Conservation (phyloP, 2,888 invertebrate genomes). For the Cetonia aurata region DNA sequence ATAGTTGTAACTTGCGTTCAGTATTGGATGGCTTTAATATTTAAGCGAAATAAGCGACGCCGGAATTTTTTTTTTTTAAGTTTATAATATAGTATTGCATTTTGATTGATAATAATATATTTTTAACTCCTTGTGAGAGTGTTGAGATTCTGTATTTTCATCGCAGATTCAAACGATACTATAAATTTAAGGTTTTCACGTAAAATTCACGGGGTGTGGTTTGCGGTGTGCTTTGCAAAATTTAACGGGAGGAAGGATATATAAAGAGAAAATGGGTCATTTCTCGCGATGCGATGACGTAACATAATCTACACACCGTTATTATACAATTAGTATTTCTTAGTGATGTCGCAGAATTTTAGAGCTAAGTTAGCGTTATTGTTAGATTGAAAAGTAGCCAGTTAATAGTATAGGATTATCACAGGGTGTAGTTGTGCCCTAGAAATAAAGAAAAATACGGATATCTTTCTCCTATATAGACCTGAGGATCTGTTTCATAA, state of each 20-base stretch:
- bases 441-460: conserved; percentile 55
- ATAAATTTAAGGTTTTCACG: conserved; percentile 1
- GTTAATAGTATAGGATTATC: conserved; percentile 65
- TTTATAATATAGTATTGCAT: conserved; percentile 59
- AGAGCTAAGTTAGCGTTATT: conserved; percentile 51
- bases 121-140: conserved; percentile 31
- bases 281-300: conserved; percentile 45
- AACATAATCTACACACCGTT: conserved; percentile 52
- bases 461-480: conserved; percentile 53
- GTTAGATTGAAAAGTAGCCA: conserved; percentile 61
- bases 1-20: conserved; percentile 55
- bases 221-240: conserved; percentile 35
- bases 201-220: conserved; percentile 26
- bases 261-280: background rate
- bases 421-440: conserved; percentile 68
- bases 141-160: conserved; percentile 50
- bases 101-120: conserved; percentile 27
- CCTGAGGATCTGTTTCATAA: conserved; percentile 51
- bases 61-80: conserved; percentile 63
- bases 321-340: conserved; percentile 62
- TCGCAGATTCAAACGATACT: conserved; percentile 19
- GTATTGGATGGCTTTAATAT: conserved; percentile 65
- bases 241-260: background rate
- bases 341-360: conserved; percentile 62
- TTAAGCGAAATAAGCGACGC: conserved; percentile 52